Base-by-base conservation (phyloP, 2,888 invertebrate genomes). In the Dusona sp. region DNA sequence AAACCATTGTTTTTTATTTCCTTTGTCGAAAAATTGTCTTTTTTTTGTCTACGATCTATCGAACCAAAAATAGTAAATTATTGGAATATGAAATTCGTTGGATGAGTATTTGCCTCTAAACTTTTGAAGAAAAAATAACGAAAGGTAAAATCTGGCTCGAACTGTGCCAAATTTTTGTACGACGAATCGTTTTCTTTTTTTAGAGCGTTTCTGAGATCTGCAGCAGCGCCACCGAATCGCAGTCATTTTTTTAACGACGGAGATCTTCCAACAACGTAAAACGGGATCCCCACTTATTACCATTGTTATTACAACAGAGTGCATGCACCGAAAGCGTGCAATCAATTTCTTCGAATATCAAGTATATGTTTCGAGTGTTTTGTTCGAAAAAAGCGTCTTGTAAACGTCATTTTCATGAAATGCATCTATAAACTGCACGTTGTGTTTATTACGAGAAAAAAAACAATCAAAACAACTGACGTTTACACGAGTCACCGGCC, bases 401-500 rank as follows among this genome's bases (percentile, higher is more conserved):
- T 29, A 22, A 57, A 11, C 13, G 61, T 16, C 61, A 16, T 29
- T 61, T 29, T 16, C 16, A 25, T 61, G 19, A 16, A 11, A 16
- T 29, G 4, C 33, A 29, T 29, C 51, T 68, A 29, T 19, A 48
- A 33, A 29, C 70, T 29, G 45, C 33, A 33, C 29, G 13, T 45
- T 13, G 48, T 19, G 45, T 29, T 70, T 3, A 70, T 29, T 61
- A 29, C 29, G 77, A 72, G n/a, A 75, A 33, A 38, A 72, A 80
- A 75, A 42, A 54, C 67, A 22, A n/a, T 22, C 25, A 82, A 57
- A 75, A 57, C 57, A 57, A 61, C 29, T 29, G 61, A 29, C 61
- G 29, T 22, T 22, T 42, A 1, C 64, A 61, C 22, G 38, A 82
- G 36, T 65, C 51, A 42, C 85, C 81, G 77, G 73, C 80, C 77